Evolutionary conservation across 2,888 invertebrate species (phyloP).

Genomic region (Chrysopilus asiliformis): DNA sequence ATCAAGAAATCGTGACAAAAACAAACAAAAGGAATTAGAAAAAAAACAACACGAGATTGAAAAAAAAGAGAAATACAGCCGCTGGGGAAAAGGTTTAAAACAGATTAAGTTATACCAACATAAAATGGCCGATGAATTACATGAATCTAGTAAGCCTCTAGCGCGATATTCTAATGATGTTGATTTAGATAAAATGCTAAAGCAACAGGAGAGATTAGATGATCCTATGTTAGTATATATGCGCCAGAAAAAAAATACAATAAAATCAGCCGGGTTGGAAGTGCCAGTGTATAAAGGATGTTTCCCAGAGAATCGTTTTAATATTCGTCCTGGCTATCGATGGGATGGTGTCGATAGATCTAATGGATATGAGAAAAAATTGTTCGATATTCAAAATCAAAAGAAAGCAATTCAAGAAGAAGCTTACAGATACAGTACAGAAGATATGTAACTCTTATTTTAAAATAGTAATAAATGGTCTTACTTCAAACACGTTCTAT

Average conservation of each 20-base stretch:
- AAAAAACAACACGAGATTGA: constrained; percentile 53
- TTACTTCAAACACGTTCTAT: too few species aligned
- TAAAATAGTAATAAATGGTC: too few species aligned
- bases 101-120: constrained; percentile 64
- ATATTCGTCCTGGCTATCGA: constrained; percentile 82
- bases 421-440: constrained; percentile 86
- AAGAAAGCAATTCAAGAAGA: constrained; percentile 67
- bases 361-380: constrained; percentile 87
- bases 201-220: constrained; percentile 62
- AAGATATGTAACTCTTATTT: constrained; percentile 93
- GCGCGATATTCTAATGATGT: constrained; percentile 79
- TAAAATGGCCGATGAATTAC: constrained; percentile 55
- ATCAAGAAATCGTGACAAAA: constrained; percentile 25
- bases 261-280: constrained; percentile 34
- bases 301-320: constrained; percentile 83
- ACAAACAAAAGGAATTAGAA: constrained; percentile 38
- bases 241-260: constrained; percentile 46
- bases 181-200: constrained; percentile 70
- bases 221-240: constrained; percentile 93
- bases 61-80: constrained; percentile 58
- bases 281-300: constrained; percentile 70
- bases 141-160: constrained; percentile 82
- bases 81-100: constrained; percentile 76
- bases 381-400: constrained; percentile 65
- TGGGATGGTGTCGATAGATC: constrained; percentile 99